phyloP scores from a whole-genome alignment of 2,113 vertebrate genomes.

The Brienomyrus brachyistius region DNA sequence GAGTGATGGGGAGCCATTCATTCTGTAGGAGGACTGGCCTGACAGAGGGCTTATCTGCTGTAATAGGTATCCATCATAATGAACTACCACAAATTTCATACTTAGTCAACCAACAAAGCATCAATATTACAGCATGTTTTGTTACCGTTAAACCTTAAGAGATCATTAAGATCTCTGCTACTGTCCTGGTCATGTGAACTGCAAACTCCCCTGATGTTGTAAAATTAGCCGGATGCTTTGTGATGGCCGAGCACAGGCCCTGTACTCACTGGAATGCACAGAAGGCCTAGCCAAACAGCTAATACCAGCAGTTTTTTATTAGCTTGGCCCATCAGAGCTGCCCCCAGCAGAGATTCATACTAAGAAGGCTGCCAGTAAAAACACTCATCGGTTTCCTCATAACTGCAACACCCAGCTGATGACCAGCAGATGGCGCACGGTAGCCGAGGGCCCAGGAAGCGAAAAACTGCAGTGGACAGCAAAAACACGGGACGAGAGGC shows the following conservation, averaged over 20 bases:
- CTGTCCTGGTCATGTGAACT: neutral
- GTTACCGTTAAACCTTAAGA: neutral
- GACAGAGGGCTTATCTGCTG: neutral
- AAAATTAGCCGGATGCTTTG: neutral
- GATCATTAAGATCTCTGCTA: neutral
- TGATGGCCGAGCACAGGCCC: neutral
- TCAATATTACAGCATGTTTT: neutral
- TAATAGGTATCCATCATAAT: neutral
- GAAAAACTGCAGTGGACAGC: neutral
- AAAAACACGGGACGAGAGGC: slow-evolving; percentile 2
- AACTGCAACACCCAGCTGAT: neutral
- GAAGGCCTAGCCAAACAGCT: neutral
- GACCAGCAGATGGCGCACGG: neutral
- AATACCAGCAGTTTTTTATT: neutral
- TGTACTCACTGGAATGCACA: neutral
- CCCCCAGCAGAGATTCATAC: neutral
- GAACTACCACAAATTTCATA: neutral
- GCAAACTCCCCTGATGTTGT: neutral
- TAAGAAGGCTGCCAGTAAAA: neutral
- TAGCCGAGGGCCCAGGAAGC: neutral
- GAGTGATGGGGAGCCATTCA: neutral
- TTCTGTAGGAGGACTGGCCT: neutral
- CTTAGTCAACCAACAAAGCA: neutral
- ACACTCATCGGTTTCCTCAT: neutral
- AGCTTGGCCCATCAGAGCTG: neutral